Percentiles rank a stretch among this genome's conserved stretches.
phyloP scores from a whole-genome alignment of 1,140 invertebrate genomes.

The Babylonia areolata region DNA sequence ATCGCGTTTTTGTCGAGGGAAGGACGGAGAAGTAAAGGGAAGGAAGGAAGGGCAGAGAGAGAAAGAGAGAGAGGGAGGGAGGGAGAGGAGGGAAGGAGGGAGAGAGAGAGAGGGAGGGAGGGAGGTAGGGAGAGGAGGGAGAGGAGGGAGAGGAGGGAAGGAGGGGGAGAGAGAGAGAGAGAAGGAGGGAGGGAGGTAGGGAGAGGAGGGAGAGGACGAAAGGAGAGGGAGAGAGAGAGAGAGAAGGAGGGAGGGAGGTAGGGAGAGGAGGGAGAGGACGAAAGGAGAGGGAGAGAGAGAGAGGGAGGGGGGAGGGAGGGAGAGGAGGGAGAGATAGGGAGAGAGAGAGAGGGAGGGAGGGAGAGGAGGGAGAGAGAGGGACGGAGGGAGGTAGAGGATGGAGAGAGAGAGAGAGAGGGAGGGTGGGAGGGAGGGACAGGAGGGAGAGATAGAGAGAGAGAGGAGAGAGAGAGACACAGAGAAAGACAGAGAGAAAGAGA shows the following conservation, averaged over 20 bases:
- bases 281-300: no score
- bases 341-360: neutral
- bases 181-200: neutral
- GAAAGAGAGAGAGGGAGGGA: neutral
- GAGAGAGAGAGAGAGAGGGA: neutral
- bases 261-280: neutral
- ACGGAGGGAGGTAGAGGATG: neutral
- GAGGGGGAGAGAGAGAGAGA: neutral
- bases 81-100: neutral
- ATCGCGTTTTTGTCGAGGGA: neutral
- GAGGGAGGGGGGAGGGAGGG: neutral
- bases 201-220: neutral
- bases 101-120: neutral
- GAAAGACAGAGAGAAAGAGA: no score
- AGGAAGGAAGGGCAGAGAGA: neutral
- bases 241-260: neutral
- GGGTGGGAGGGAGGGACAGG: neutral
- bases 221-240: no score
- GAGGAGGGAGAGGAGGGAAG: neutral
- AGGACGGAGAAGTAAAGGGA: neutral
- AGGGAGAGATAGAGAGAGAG: neutral
- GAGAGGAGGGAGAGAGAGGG: neutral
- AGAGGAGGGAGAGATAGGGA: neutral
- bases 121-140: neutral
- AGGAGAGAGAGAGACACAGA: neutral